These are phyloP conservation scores for Sebastes minor DNA, from an alignment of 2,797 vertebrate genomes.

Conservation along the genomic window DNA sequence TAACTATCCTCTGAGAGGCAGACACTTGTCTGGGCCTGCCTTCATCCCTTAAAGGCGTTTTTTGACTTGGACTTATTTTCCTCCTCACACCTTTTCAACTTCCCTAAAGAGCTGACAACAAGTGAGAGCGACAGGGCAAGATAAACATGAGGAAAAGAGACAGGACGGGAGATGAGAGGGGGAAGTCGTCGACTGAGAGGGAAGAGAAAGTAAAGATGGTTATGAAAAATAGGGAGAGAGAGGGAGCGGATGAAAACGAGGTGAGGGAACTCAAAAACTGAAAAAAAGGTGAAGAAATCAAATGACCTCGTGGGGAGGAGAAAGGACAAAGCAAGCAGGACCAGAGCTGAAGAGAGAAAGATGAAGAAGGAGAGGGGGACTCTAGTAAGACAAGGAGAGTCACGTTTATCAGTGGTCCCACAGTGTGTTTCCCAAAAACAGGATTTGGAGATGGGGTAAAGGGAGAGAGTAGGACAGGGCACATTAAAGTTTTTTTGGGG, in stretches of 20 bases:
- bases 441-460: conserved; percentile 67
- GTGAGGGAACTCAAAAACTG: conserved; percentile 33
- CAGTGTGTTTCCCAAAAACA: conserved; percentile 61
- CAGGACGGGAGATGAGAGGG: conserved; percentile 65
- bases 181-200: conserved; percentile 37
- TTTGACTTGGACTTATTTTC: conserved; percentile 82
- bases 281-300: conserved; percentile 42
- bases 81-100: conserved; percentile 83
- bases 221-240: conserved; percentile 34
- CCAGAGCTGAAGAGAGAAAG: conserved; percentile 29
- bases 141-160: conserved; percentile 79
- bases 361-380: conserved; percentile 33
- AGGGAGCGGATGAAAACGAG: conserved; percentile 48
- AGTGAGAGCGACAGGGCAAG: conserved; percentile 74
- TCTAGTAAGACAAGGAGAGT: conserved; percentile 52
- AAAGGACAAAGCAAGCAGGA: conserved; percentile 66
- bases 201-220: conserved; percentile 40
- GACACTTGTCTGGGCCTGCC: conserved; percentile 81
- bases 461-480: conserved; percentile 48
- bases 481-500: conserved; percentile 57
- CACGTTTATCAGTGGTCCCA: conserved; percentile 68
- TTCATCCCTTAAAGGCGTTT: conserved; percentile 84
- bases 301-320: conserved; percentile 54
- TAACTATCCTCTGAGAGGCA: conserved; percentile 85
- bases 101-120: conserved; percentile 79